Evolutionary conservation across 2,888 invertebrate species (phyloP).

Genomic region (Pomacea canaliculata): DNA sequence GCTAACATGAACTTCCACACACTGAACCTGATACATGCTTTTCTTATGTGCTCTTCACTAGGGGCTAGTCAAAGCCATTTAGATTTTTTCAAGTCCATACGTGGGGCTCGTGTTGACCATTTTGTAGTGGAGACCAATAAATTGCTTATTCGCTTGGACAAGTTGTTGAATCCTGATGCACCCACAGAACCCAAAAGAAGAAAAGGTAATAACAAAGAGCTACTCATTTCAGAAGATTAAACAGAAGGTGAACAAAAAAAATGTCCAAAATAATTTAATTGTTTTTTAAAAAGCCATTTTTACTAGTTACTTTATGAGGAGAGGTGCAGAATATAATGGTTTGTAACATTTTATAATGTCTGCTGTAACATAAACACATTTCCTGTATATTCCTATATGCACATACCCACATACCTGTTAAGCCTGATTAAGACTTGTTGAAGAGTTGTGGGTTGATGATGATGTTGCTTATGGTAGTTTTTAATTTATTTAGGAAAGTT

Average conservation of each 20-base stretch:
- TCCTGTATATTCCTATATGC: not conserved
- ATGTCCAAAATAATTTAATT: too few species aligned
- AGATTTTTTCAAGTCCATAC: conserved; percentile 79
- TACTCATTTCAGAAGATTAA: not conserved
- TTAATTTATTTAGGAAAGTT: too few species aligned
- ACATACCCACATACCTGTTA: not conserved
- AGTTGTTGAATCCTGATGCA: conserved; percentile 82
- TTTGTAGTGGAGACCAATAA: conserved; percentile 96
- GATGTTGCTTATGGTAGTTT: not conserved
- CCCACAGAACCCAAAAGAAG: conserved; percentile 73
- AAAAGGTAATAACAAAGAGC: conserved; percentile 58
- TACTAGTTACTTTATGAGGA: too few species aligned
- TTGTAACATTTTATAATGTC: not conserved
- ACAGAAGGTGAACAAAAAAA: not conserved
- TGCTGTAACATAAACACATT: not conserved
- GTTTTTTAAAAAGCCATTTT: too few species aligned
- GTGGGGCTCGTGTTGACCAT: conserved; percentile 83
- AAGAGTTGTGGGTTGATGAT: not conserved
- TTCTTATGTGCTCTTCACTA: conserved; percentile 32
- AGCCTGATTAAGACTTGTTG: not conserved
- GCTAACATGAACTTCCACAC: too few species aligned
- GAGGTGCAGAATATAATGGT: not conserved
- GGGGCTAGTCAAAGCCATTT: conserved; percentile 79
- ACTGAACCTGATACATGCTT: too few species aligned
- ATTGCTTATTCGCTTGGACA: conserved; percentile 91